Evolutionary conservation across 2,113 vertebrate genomes (phyloP).

Genomic region (Montifringilla adamsi): DNA sequence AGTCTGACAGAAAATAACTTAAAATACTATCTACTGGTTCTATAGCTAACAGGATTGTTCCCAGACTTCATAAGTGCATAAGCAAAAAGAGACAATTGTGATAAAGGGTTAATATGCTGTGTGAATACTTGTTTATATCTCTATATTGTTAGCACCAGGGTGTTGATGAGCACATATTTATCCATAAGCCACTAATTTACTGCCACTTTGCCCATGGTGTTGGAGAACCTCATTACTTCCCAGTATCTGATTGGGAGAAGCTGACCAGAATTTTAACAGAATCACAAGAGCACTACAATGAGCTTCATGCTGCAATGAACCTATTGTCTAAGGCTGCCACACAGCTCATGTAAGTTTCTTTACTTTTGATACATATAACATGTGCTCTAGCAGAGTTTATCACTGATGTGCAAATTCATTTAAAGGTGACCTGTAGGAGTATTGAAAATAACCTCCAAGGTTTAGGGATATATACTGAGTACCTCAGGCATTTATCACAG

Average conservation of each 20-base stretch:
- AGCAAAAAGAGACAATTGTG: not conserved
- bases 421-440: not conserved
- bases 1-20: not conserved
- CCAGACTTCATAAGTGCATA: not conserved
- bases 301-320: conserved; percentile 77
- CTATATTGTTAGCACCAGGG: conserved; percentile 73
- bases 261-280: conserved; percentile 87
- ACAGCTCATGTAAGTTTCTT: conserved; percentile 65
- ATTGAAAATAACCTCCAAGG: not conserved
- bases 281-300: conserved; percentile 79
- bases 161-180: conserved; percentile 86
- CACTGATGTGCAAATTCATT: conserved; percentile 7
- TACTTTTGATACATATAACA: not conserved
- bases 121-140: conserved; percentile 65
- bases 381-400: not conserved
- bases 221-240: conserved; percentile 84
- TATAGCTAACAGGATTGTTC: not conserved
- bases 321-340: conserved; percentile 77
- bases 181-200: conserved; percentile 89
- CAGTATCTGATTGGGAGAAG: conserved; percentile 84
- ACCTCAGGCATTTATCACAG: not conserved
- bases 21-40: not conserved
- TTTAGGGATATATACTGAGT: not conserved
- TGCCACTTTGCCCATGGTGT: conserved; percentile 85
- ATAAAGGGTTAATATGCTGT: conserved; percentile 50